Evolutionary conservation across 1,140 invertebrate genomes (phyloP).

Genomic region (Nephila pilipes): DNA sequence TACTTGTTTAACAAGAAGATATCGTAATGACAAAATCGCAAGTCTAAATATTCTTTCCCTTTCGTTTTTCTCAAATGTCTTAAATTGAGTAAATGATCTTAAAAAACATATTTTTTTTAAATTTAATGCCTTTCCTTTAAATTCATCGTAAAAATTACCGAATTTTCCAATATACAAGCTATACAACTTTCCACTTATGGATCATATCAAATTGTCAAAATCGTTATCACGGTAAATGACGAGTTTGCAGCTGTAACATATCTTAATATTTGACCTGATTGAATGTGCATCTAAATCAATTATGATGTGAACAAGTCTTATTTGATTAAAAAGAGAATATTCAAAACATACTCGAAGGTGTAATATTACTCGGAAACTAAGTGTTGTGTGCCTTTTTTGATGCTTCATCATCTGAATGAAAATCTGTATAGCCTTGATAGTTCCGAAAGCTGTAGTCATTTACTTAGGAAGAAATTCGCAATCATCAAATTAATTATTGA

Average conservation of each 20-base stretch:
- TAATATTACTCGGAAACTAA: conserved; percentile 17
- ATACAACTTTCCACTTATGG: too few species aligned
- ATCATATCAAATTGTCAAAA: too few species aligned
- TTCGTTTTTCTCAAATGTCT: too few species aligned
- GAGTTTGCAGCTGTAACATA: not conserved
- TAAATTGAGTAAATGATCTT: too few species aligned
- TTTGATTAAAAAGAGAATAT: not conserved
- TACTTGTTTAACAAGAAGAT: too few species aligned
- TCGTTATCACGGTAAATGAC: not conserved
- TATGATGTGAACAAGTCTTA: not conserved
- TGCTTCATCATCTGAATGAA: conserved; percentile 36
- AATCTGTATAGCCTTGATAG: conserved; percentile 23
- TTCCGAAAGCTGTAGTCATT: not conserved
- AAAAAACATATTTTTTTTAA: too few species aligned
- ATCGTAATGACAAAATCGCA: too few species aligned
- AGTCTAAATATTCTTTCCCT: too few species aligned
- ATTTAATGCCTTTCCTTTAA: too few species aligned
- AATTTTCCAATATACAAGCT: too few species aligned
- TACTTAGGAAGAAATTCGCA: conserved; percentile 19
- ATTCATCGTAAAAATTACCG: too few species aligned
- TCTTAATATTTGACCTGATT: not conserved
- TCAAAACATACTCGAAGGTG: not conserved
- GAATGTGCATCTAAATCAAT: conserved; percentile 15
- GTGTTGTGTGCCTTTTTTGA: conserved; percentile 51
- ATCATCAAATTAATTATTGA: conserved; percentile 3